phyloP scores from a whole-genome alignment of 2,797 vertebrate genomes.

The Pseudopleuronectes americanus region DNA sequence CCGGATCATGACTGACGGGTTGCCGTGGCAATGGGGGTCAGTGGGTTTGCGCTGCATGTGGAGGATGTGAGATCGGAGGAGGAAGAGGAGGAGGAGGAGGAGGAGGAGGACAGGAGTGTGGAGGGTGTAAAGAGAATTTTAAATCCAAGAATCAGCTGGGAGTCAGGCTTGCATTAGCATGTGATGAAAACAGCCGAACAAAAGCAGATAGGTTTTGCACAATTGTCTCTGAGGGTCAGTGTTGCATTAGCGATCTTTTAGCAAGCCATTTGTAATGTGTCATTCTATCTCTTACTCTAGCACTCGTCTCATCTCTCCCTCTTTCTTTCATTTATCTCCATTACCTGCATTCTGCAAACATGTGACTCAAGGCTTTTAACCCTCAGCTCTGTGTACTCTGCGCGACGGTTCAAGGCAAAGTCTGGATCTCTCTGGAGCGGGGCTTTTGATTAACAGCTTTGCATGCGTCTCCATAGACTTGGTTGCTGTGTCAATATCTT shows the following conservation, averaged over 20 bases:
- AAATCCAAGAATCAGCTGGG: slow-evolving; percentile 48
- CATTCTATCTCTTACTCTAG: slow-evolving; percentile 16
- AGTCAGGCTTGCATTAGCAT: slow-evolving; percentile 44
- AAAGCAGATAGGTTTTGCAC: slow-evolving; percentile 39
- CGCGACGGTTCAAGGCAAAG: slow-evolving; percentile 25
- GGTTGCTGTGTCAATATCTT: slow-evolving; percentile 64
- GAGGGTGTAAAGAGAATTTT: slow-evolving; percentile 33
- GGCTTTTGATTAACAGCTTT: slow-evolving; percentile 45
- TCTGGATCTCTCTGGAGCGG: slow-evolving; percentile 36
- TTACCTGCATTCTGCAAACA: slow-evolving; percentile 63
- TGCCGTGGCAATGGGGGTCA: slow-evolving; percentile 68
- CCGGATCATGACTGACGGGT: slow-evolving; percentile 70
- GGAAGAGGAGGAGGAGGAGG: slow-evolving; percentile 44
- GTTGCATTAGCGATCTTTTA: slow-evolving; percentile 24
- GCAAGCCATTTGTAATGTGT: slow-evolving; percentile 31
- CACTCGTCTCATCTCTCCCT: slow-evolving; percentile 38
- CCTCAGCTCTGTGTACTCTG: slow-evolving; percentile 51
- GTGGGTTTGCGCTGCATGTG: slow-evolving; percentile 55
- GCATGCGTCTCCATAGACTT: slow-evolving; percentile 37
- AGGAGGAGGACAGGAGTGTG: slow-evolving; percentile 44
- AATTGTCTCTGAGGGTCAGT: slow-evolving; percentile 41
- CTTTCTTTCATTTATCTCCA: slow-evolving; percentile 56
- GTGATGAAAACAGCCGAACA: slow-evolving; percentile 38
- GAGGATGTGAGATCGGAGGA: slow-evolving; percentile 34
- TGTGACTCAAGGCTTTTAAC: slow-evolving; percentile 68